Base-by-base conservation (phyloP, 1,140 invertebrate species). In the Lepidurus couesii region DNA sequence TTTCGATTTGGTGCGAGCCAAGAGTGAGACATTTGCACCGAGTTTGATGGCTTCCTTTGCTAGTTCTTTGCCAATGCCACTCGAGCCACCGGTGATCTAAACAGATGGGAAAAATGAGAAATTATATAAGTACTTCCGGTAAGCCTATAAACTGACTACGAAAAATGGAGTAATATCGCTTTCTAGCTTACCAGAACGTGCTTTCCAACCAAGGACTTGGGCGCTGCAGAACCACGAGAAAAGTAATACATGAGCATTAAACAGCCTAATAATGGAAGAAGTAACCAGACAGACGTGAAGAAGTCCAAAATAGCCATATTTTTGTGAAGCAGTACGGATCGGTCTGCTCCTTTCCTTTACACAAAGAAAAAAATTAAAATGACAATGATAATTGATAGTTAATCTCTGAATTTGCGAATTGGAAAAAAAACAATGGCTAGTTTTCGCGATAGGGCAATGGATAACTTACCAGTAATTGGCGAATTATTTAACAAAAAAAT, bases 21-120 rank as follows among this genome's bases (percentile, higher is more conserved):
- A 88, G 74, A 99, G 90, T 0, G 95, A 95, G 0, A 99, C 93
- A 86, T 93, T 87, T 4, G 95, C 95, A 75, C 96, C 96, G 81
- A 88, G 84, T 84, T 87, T 87, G 3, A 91, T 91, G 44, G 91
- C 93, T 82, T 93, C 87, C 16, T 91, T 86, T 1, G 95, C 96
- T 24, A 95, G 83, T 74, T 90, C 89, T 85, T 95, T 92, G 5
- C 97, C 97, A 82, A 98, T 98, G 7, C 97, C 97, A 87, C 94
- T 96, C 0, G 96, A 98, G 44, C 96, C 97, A 75, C 97, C 97
- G 42, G 95, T 97, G n/a, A 98, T 88, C 85, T 85, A 16, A 0
- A 9, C 8, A 34, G 34, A 34, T 34, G 34, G 34, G 53, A 65
- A 1, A 65, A 21, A n/a, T 65, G n/a, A 7, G 21, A 65, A 34